Evolutionary conservation across 2,888 invertebrate species (phyloP), one percentile per base, ranked within the genome.

Genomic region (Netelia inedita): DNA sequence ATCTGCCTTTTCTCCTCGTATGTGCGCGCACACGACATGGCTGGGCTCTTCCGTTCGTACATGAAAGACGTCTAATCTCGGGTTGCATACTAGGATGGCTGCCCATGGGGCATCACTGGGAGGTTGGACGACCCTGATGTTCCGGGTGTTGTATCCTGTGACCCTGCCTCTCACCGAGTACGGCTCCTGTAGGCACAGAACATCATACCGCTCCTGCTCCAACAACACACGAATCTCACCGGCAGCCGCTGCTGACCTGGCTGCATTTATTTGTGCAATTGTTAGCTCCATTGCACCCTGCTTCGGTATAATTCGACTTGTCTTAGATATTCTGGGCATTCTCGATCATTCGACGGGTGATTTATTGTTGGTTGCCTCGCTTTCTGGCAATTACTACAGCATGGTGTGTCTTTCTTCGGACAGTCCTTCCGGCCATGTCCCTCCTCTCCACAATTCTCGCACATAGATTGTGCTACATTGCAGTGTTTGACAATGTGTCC

Each of bases 101-200:
- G n/a, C n/a, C n/a, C n/a, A n/a, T n/a, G n/a, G 57, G 0, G 19
- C 9, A 2, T 41, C 57, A 1, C 14, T 16, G 19, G 1, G 28
- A 1, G 71, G 71, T 19, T 23, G 21, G 1, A 69, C 10, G 0
- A 57, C 11, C 16, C 55, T 9, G 0, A 10, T 21, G 55, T 57
- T 35, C 1, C 1, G 11, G 11, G n/a, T 0, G 1, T 16, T 16
- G 9, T 19, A 57, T 16, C 71, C 19, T 5, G 0, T 2, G 3
- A 65, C n/a, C 6, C 0, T 43, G 0, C 73, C 73, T 14, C 68
- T 46, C 8, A 28, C 61, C 1, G 8, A 1, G 16, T 85, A 85
- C 2, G 85, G 85, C 57, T 85, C 85, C 50, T 85, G 85, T 10
- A 85, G 10, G 0, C 79, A 74, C 0, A 83, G 0, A 5, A 86